phyloP scores from a whole-genome alignment of 2,797 vertebrate species.

The Epinephelus malabaricus region DNA sequence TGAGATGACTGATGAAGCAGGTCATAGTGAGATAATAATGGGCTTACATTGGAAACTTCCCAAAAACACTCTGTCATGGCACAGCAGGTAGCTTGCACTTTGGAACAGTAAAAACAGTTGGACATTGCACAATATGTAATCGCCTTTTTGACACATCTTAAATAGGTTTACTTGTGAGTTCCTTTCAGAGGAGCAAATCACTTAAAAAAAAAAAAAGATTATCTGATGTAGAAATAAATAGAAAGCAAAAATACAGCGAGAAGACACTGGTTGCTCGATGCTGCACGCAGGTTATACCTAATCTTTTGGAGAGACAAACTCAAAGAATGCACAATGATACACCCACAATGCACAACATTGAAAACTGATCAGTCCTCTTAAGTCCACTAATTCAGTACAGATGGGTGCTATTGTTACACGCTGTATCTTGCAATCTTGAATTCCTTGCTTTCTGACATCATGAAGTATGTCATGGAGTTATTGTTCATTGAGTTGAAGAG shows the following conservation, averaged over 20 bases:
- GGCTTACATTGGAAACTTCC: slow-evolving; percentile 13
- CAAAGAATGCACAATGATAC: slow-evolving; percentile 56
- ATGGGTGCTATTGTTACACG: slow-evolving; percentile 48
- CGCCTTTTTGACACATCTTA: slow-evolving; percentile 78
- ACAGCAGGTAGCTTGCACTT: slow-evolving; percentile 83
- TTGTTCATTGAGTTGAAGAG: slow-evolving; percentile 40
- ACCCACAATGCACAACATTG: slow-evolving; percentile 65
- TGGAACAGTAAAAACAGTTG: slow-evolving; percentile 64
- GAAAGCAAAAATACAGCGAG: slow-evolving; percentile 39
- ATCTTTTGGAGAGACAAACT: slow-evolving; percentile 47
- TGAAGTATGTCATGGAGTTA: slow-evolving; percentile 39
- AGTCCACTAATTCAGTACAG: slow-evolving; percentile 61
- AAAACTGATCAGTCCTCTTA: slow-evolving; percentile 50
- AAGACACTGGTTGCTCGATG: slow-evolving; percentile 57
- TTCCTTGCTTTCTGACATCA: slow-evolving; percentile 55
- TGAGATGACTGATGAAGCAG: slow-evolving; percentile 7
- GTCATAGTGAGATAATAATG: not conserved
- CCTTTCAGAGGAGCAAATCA: slow-evolving; percentile 19
- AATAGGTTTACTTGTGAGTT: slow-evolving; percentile 56
- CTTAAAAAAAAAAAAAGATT: slow-evolving; percentile 5
- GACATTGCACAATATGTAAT: slow-evolving; percentile 75
- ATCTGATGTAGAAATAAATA: slow-evolving; percentile 65
- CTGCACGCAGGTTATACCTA: slow-evolving; percentile 50
- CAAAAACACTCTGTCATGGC: slow-evolving; percentile 72
- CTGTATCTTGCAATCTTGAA: slow-evolving; percentile 36